Conservation (phyloP, 92 coral and sea anemone species). For the Galaxea fascicularis region DNA sequence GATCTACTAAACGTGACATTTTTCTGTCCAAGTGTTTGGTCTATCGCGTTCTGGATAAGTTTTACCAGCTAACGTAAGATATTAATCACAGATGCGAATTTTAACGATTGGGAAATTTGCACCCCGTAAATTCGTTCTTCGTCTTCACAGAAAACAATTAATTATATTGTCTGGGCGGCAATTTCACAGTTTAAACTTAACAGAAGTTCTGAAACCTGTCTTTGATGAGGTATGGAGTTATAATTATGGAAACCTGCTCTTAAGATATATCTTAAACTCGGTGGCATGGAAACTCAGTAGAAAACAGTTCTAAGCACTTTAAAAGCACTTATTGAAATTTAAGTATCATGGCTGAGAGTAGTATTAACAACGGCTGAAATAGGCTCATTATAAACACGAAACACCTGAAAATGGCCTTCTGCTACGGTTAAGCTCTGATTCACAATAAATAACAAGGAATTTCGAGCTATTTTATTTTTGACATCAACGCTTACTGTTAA, state of each 20-base stretch:
- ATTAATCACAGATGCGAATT: not conserved
- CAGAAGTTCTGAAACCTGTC: not conserved
- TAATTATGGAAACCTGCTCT: not conserved
- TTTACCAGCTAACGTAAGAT: not conserved
- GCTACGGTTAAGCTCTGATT: not conserved
- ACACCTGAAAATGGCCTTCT: not conserved
- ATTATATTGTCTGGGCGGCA: not conserved
- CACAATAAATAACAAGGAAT: not conserved
- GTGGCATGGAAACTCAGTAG: not conserved
- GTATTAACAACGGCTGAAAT: not conserved
- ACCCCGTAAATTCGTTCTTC: not conserved
- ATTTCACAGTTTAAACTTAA: constrained; percentile 14
- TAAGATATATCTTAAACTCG: not conserved
- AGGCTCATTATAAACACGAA: not conserved
- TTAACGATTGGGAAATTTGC: not conserved
- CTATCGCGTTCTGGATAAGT: not conserved
- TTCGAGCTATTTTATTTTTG: not conserved
- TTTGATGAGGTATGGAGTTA: not conserved
- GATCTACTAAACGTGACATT: not conserved
- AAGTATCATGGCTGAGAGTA: not conserved
- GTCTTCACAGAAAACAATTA: constrained; percentile 1
- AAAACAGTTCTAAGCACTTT: constrained; percentile 2
- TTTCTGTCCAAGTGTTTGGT: constrained; percentile 20
- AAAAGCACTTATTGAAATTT: not conserved
- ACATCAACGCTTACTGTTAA: not conserved